Conservation (phyloP, 2,113 vertebrate species). For the Laticauda laticaudata region DNA sequence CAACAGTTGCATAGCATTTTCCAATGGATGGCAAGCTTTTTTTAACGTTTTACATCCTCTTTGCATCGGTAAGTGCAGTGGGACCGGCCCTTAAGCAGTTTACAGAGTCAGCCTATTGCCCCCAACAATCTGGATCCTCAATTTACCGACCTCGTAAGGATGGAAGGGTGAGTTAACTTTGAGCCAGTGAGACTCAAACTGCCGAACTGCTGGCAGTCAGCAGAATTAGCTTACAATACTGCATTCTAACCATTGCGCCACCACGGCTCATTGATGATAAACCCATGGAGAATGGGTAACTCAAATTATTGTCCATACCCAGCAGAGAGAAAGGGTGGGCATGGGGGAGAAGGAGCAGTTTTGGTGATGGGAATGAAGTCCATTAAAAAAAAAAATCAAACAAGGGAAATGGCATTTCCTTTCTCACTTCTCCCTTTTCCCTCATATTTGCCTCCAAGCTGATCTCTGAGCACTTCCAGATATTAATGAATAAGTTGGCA, state of each 20-base stretch:
- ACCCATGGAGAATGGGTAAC: neutral
- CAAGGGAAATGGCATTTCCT: slow-evolving; percentile 4
- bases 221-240: neutral
- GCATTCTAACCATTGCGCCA: neutral
- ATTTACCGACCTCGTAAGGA: neutral
- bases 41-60: too few species aligned
- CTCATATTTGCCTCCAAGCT: neutral
- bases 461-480: slow-evolving; percentile 27
- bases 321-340: neutral
- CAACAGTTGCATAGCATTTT: too few species aligned
- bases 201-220: neutral
- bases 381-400: neutral
- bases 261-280: neutral
- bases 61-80: too few species aligned
- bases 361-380: neutral
- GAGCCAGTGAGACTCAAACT: neutral
- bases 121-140: neutral
- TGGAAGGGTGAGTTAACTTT: neutral
- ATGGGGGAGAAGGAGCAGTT: neutral
- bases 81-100: neutral
- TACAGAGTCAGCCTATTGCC: neutral
- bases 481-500: slow-evolving; percentile 31
- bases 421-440: neutral
- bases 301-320: neutral
- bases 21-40: too few species aligned